These are phyloP conservation scores for Orchestia grillus DNA, from an alignment of 1,140 invertebrate genomes.

Conservation along the genomic window DNA sequence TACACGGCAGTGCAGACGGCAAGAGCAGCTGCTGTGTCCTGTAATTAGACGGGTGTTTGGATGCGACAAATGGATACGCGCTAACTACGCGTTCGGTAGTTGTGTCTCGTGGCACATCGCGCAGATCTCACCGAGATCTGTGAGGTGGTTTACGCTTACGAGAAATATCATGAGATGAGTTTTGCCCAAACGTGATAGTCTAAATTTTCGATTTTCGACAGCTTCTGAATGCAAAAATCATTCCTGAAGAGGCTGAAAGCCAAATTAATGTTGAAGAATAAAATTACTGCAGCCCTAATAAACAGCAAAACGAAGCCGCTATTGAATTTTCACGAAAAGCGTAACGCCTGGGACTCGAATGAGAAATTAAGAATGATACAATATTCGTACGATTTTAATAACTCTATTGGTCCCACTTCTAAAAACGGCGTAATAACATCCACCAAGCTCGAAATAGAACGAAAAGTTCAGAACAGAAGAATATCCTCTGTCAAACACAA, in stretches of 20 bases:
- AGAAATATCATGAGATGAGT: no score
- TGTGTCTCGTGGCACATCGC: background rate
- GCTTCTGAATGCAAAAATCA: background rate
- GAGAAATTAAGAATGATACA: background rate
- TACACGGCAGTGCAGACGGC: background rate
- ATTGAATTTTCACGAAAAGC: background rate
- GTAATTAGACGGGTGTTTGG: background rate
- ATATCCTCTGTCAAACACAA: background rate
- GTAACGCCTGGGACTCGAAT: background rate
- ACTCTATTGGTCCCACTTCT: background rate
- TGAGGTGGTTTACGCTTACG: no score
- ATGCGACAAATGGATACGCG: background rate
- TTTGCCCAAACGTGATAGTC: no score
- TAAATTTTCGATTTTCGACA: no score
- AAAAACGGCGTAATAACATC: background rate
- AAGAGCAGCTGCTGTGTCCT: background rate
- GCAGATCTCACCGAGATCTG: background rate
- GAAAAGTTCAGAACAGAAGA: background rate
- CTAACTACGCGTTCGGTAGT: background rate
- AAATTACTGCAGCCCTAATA: no score
- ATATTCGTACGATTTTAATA: background rate
- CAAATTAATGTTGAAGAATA: no score
- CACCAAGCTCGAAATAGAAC: background rate
- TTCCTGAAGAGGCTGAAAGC: background rate
- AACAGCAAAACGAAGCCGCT: no score